Evolutionary conservation across 2,888 invertebrate species (phyloP).

Genomic region (Erynnis tages): DNA sequence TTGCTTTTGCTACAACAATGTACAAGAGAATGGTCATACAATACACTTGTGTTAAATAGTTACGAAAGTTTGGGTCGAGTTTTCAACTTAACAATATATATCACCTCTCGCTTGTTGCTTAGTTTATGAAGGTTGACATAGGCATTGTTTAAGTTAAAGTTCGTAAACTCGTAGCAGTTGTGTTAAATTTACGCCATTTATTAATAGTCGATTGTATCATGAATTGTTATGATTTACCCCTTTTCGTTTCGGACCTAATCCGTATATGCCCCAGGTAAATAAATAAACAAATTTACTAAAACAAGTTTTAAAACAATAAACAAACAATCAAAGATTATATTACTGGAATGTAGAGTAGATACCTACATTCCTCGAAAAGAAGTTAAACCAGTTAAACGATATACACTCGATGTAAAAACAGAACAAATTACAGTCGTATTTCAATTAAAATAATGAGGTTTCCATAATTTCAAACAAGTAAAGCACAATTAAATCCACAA

Average conservation of each 20-base stretch:
- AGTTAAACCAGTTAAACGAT: no score
- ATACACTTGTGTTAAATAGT: neutral
- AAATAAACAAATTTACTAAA: no score
- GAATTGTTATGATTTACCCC: no score
- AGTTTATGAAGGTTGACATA: constrained; percentile 21
- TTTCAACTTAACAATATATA: constrained; percentile 15
- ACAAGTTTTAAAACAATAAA: no score
- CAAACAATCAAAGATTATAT: no score
- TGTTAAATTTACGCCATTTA: constrained; percentile 6
- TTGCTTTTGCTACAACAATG: neutral
- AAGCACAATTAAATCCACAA: neutral
- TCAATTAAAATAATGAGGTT: neutral
- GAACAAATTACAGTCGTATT: neutral
- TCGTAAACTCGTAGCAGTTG: constrained; percentile 12
- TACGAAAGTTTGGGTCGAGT: constrained; percentile 5
- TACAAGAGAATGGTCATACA: neutral
- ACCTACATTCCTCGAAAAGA: no score
- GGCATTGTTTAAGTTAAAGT: constrained; percentile 20
- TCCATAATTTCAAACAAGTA: neutral
- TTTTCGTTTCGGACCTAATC: no score
- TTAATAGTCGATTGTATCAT: no score
- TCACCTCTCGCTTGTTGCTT: constrained; percentile 6
- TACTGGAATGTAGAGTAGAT: no score
- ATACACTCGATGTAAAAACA: no score
- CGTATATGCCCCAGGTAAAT: neutral